Conservation (phyloP, 2,113 vertebrate species). For the Jaculus jaculus region DNA sequence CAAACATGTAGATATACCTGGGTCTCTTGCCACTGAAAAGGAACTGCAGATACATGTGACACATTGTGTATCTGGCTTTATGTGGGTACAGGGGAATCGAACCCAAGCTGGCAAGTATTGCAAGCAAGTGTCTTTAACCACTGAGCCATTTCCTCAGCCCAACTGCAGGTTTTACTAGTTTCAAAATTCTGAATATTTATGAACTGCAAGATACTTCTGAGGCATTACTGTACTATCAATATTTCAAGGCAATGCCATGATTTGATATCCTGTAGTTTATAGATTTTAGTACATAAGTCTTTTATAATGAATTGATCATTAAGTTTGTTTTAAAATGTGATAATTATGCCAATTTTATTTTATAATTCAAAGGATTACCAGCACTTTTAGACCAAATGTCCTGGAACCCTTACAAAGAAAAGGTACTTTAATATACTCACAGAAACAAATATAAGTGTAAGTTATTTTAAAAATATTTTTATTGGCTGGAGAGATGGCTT, state of each 20-base stretch:
- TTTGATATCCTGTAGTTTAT: background rate
- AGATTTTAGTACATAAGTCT: background rate
- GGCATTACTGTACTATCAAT: background rate
- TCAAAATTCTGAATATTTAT: conserved; percentile 9
- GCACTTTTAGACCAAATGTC: conserved; percentile 91
- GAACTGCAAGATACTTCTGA: background rate
- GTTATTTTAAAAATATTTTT: background rate
- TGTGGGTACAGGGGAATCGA: too few species aligned
- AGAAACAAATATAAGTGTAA: conserved; percentile 42
- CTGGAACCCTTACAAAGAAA: conserved; percentile 92
- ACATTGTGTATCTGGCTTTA: too few species aligned
- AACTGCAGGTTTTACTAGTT: background rate
- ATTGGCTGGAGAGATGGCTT: too few species aligned
- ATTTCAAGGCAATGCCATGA: conserved; percentile 30
- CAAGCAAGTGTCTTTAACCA: too few species aligned
- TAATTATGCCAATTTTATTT: conserved; percentile 66
- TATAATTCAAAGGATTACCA: conserved; percentile 92
- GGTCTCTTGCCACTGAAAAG: too few species aligned
- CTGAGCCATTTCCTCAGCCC: too few species aligned
- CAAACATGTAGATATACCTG: too few species aligned
- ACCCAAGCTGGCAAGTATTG: too few species aligned
- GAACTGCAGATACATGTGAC: too few species aligned
- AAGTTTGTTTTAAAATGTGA: conserved; percentile 35
- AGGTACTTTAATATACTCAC: conserved; percentile 82
- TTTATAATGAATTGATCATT: conserved; percentile 47